These are phyloP conservation scores for Columbina picui DNA, from an alignment of 2,113 vertebrate species.

Conservation along the genomic window DNA sequence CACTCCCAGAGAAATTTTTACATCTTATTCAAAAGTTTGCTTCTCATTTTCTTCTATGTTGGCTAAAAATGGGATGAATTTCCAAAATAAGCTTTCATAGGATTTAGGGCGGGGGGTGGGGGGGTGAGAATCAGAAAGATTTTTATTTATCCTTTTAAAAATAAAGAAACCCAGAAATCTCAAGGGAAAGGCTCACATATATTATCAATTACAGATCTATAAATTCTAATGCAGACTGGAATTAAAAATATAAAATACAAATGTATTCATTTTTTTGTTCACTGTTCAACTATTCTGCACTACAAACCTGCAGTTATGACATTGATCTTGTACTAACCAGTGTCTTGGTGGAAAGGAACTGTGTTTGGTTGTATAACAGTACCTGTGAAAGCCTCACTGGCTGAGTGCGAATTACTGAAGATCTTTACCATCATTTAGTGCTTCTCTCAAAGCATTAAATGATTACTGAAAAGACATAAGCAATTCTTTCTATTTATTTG, in stretches of 20 bases:
- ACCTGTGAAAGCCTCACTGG: slow-evolving; percentile 39
- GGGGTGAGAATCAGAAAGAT: background rate
- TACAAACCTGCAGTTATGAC: slow-evolving; percentile 20
- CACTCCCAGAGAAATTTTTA: slow-evolving; percentile 26
- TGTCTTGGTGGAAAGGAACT: slow-evolving; percentile 27
- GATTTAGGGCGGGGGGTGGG: background rate
- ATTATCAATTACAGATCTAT: background rate
- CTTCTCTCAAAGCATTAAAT: slow-evolving; percentile 36
- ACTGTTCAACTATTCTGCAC: slow-evolving; percentile 6
- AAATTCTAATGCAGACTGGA: background rate
- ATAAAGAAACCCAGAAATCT: background rate
- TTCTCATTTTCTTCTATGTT: background rate
- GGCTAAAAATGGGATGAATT: slow-evolving; percentile 24
- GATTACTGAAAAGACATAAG: slow-evolving; percentile 40
- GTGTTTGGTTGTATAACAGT: background rate
- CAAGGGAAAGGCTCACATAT: background rate
- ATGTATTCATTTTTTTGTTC: slow-evolving; percentile 3
- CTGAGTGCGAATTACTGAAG: slow-evolving; percentile 27
- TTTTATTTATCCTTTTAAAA: slow-evolving; percentile 20
- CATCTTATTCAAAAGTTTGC: slow-evolving; percentile 31
- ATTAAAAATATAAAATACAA: background rate
- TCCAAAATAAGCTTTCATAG: slow-evolving; percentile 20
- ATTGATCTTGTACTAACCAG: slow-evolving; percentile 35
- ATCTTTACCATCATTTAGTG: slow-evolving; percentile 44
- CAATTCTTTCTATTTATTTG: slow-evolving; percentile 49